Conservation (phyloP, 2,797 vertebrate species). For the Dromococcyx pavoninus region DNA sequence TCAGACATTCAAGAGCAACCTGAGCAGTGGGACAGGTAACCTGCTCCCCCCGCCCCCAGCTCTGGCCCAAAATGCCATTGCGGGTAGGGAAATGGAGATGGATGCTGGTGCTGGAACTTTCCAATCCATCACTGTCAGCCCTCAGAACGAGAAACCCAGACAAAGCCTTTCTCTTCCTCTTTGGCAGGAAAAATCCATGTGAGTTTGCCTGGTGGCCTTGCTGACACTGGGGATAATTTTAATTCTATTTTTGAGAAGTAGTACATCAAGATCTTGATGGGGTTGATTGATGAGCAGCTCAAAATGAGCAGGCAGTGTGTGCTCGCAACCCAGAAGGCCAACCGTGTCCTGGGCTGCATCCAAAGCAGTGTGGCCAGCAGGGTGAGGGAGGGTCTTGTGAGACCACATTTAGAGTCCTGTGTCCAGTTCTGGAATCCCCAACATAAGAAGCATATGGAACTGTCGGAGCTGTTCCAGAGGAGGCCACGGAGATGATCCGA, state of each 20-base stretch:
- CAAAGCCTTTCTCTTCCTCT: slow-evolving; percentile 26
- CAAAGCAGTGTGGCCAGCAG: too few species aligned
- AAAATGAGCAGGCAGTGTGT: too few species aligned
- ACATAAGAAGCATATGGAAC: too few species aligned
- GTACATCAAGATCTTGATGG: background rate
- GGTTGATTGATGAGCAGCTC: too few species aligned
- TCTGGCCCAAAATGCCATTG: background rate
- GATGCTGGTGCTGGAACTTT: slow-evolving; percentile 51
- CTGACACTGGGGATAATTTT: background rate
- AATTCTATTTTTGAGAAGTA: background rate
- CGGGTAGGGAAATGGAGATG: slow-evolving; percentile 62
- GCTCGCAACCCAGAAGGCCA: too few species aligned
- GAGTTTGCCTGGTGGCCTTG: background rate
- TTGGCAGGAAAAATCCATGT: background rate
- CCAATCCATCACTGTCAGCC: slow-evolving; percentile 72
- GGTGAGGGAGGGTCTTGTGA: too few species aligned
- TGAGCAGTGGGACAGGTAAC: slow-evolving; percentile 21
- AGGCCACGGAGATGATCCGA: too few species aligned
- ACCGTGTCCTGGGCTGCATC: too few species aligned
- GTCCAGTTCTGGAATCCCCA: too few species aligned
- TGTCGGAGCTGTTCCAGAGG: too few species aligned
- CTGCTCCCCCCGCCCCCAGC: slow-evolving; percentile 33
- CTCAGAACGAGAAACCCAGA: background rate
- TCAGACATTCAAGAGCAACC: slow-evolving; percentile 46
- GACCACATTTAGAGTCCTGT: too few species aligned